Conservation (phyloP, 2,888 invertebrate species). For the Cataglyphis rosenhaueri region DNA sequence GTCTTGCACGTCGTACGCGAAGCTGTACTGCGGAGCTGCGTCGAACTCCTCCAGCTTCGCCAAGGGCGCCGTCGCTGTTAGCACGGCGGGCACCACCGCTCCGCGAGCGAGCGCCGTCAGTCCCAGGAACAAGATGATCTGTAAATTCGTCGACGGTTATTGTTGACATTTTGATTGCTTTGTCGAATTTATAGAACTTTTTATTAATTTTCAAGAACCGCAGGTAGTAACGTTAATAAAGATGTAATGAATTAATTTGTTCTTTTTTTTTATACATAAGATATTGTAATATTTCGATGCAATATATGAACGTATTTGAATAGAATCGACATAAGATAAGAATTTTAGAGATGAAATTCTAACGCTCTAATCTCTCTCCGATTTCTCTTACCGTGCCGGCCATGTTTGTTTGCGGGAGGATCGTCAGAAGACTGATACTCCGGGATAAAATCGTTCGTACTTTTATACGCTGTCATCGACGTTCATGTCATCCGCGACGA, state of each 20-base stretch:
- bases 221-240: neutral
- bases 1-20: constrained; percentile 82
- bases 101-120: constrained; percentile 85
- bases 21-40: constrained; percentile 80
- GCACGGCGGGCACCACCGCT: constrained; percentile 81
- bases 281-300: neutral
- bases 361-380: neutral
- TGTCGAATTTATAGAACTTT: neutral
- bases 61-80: constrained; percentile 68
- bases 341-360: neutral
- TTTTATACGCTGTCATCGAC: constrained; percentile 76
- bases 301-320: neutral
- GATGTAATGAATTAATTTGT: neutral
- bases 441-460: constrained; percentile 76
- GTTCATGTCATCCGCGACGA: constrained; percentile 72
- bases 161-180: neutral
- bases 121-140: constrained; percentile 83
- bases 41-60: constrained; percentile 80
- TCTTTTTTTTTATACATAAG: neutral
- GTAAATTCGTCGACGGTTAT: constrained; percentile 33
- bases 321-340: neutral
- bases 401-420: constrained; percentile 79
- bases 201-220: neutral
- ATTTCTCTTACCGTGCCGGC: constrained; percentile 76
- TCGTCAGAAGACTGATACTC: constrained; percentile 81